A percentile compares a stretch with the other conserved stretches of the same genome.
phyloP scores from a whole-genome alignment of 2,888 invertebrate genomes.

The Uropetala carovei region DNA sequence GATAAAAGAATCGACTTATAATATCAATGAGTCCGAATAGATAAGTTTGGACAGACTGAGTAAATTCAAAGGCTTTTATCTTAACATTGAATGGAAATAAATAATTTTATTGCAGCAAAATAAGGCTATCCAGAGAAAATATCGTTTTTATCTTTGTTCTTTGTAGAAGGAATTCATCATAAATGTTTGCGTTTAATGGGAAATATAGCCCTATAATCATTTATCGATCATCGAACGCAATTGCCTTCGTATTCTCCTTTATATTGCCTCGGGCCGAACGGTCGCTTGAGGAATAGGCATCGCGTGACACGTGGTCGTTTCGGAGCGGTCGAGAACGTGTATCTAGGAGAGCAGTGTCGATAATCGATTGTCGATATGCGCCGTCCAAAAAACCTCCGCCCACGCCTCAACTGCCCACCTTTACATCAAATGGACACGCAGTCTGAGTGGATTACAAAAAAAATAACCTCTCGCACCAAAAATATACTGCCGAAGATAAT shows the following conservation, averaged over 20 bases:
- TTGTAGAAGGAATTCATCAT: background rate
- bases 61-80: too few species aligned
- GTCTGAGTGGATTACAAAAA: slow-evolving; percentile 28
- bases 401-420: slow-evolving; percentile 42
- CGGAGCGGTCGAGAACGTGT: slow-evolving; percentile 46
- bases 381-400: slow-evolving; percentile 31
- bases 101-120: too few species aligned
- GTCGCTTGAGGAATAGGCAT: slow-evolving; percentile 12
- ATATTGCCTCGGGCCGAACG: slow-evolving; percentile 37
- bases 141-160: too few species aligned
- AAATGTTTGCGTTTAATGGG: background rate
- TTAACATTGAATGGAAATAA: too few species aligned
- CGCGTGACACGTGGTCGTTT: slow-evolving; percentile 37
- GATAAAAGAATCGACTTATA: too few species aligned
- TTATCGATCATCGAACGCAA: slow-evolving; percentile 50
- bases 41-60: too few species aligned
- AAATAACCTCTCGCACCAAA: background rate
- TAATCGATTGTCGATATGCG: slow-evolving; percentile 59
- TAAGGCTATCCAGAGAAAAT: too few species aligned
- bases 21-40: too few species aligned
- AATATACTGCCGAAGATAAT: background rate
- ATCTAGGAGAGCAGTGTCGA: slow-evolving; percentile 55
- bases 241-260: slow-evolving; percentile 35
- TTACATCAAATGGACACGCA: slow-evolving; percentile 38
- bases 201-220: slow-evolving; percentile 11